phyloP scores from a whole-genome alignment of 1,140 invertebrate species.

The Contarinia nasturtii region DNA sequence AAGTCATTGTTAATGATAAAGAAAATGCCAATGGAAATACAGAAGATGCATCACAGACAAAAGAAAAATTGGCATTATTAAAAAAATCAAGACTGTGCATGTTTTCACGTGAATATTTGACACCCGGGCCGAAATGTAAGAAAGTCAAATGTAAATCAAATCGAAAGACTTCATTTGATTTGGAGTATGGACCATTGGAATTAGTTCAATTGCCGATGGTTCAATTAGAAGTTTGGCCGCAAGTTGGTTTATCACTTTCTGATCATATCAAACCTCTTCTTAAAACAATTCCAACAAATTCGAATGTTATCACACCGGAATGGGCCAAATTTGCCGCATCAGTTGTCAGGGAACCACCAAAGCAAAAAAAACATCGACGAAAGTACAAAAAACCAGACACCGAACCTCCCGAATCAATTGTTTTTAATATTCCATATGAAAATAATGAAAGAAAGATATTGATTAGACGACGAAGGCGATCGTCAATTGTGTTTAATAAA shows the following conservation, averaged over 20 bases:
- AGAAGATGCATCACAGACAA: too few species aligned
- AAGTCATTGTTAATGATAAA: background rate
- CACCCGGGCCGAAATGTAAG: background rate
- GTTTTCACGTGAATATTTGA: background rate
- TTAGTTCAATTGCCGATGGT: slow-evolving; percentile 19
- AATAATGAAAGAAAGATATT: slow-evolving; percentile 20
- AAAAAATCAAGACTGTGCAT: too few species aligned
- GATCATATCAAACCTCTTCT: slow-evolving; percentile 20
- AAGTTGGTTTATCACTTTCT: slow-evolving; percentile 14
- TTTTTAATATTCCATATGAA: slow-evolving; percentile 18
- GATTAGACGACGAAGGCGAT: slow-evolving; percentile 11
- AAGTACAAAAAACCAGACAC: background rate
- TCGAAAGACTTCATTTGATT: background rate
- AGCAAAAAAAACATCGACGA: slow-evolving; percentile 1
- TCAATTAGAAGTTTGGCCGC: slow-evolving; percentile 17
- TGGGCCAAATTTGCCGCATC: slow-evolving; percentile 23
- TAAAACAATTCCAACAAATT: slow-evolving; percentile 13
- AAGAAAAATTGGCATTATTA: too few species aligned
- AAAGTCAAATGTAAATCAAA: background rate
- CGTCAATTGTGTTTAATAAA: slow-evolving; percentile 1
- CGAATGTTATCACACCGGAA: slow-evolving; percentile 15
- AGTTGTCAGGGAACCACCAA: slow-evolving; percentile 9
- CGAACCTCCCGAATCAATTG: slow-evolving; percentile 11
- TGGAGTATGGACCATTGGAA: slow-evolving; percentile 15
- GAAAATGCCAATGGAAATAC: too few species aligned